Evolutionary conservation across 2,797 vertebrate genomes (phyloP).

Genomic region (Ispidina picta): DNA sequence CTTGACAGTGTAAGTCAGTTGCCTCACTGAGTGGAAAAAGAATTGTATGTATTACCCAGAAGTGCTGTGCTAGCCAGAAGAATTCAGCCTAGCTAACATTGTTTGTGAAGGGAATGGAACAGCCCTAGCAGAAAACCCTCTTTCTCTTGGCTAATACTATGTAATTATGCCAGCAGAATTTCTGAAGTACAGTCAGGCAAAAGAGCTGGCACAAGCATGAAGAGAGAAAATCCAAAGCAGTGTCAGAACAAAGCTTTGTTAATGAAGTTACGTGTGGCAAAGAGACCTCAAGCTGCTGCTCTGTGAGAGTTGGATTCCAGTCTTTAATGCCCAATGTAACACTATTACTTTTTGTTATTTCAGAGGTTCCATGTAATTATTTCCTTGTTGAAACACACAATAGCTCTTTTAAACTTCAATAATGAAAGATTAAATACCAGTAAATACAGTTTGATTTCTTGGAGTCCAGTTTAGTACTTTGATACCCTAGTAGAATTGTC

Average conservation of each 20-base stretch:
- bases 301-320: neutral
- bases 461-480: too few species aligned
- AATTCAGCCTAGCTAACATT: slow-evolving; percentile 37
- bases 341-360: neutral
- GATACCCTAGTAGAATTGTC: neutral
- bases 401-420: neutral
- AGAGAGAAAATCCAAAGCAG: neutral
- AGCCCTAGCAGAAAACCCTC: slow-evolving; percentile 16
- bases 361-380: neutral
- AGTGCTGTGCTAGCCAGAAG: slow-evolving; percentile 33
- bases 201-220: neutral
- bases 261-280: neutral
- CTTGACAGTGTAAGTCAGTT: neutral
- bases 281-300: neutral
- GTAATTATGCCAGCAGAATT: slow-evolving; percentile 38
- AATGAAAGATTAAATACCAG: neutral
- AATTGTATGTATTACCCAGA: neutral
- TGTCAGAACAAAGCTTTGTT: neutral
- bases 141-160: neutral
- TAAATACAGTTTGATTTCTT: too few species aligned
- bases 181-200: slow-evolving; percentile 45
- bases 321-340: neutral
- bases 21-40: neutral
- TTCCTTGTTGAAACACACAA: neutral
- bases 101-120: slow-evolving; percentile 14